Conservation (phyloP, 2,888 invertebrate genomes). For the Macrophya annulata region DNA sequence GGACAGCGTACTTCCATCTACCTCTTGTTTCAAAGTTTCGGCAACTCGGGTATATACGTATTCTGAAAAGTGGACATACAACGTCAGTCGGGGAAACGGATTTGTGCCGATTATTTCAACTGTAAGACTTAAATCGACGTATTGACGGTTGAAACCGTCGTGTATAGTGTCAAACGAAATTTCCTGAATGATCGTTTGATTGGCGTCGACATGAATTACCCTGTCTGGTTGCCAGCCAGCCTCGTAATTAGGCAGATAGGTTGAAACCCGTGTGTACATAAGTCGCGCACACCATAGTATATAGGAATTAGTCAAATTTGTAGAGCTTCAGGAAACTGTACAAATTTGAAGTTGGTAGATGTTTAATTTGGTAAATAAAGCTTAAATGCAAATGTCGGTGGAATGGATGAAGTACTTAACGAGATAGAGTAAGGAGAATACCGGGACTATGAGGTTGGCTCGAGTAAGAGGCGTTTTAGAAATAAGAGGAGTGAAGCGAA, state of each 20-base stretch:
- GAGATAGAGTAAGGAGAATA: slow-evolving; percentile 45
- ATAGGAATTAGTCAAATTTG: slow-evolving; percentile 23
- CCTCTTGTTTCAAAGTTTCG: not conserved
- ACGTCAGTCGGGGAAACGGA: not conserved
- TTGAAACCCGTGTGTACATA: not conserved
- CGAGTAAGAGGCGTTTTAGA: not conserved
- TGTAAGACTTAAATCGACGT: not conserved
- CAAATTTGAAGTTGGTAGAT: slow-evolving; percentile 51
- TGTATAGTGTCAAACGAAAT: not conserved
- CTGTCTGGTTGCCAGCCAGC: not conserved
- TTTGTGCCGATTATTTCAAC: not conserved
- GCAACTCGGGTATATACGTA: not conserved
- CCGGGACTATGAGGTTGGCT: slow-evolving; percentile 2
- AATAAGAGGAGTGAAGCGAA: not conserved
- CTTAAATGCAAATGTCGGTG: slow-evolving; percentile 55
- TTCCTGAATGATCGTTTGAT: not conserved
- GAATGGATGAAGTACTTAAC: slow-evolving; percentile 53
- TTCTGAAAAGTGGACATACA: not conserved
- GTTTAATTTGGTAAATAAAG: slow-evolving; percentile 56
- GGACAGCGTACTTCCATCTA: not conserved
- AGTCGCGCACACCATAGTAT: not conserved
- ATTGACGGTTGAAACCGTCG: not conserved
- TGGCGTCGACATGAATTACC: not conserved
- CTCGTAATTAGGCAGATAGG: not conserved
- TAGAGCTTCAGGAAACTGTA: slow-evolving; percentile 43